Conservation (phyloP, 2,113 vertebrate species). For the Arothron firmamentum region DNA sequence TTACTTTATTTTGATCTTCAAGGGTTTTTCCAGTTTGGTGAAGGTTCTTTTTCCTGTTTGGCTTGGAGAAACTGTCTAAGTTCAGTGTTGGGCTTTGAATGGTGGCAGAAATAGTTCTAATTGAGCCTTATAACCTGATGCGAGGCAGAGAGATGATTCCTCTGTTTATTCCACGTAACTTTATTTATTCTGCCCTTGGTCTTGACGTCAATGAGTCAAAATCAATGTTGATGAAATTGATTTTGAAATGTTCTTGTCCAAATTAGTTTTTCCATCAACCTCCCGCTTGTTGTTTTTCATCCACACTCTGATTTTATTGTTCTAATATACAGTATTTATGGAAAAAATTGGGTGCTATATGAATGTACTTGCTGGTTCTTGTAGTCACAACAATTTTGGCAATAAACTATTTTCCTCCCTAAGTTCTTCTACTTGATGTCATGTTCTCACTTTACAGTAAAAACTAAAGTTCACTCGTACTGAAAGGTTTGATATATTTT, state of each 20-base stretch:
- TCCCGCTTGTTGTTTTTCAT: too few relatives aligned
- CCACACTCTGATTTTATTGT: constrained; percentile 15
- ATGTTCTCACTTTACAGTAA: neutral
- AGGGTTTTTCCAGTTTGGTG: neutral
- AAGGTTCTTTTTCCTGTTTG: neutral
- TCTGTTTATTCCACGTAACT: constrained; percentile 43
- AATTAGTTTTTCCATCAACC: too few relatives aligned
- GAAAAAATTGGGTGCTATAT: constrained; percentile 27
- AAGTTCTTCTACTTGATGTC: neutral
- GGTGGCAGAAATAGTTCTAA: too few relatives aligned
- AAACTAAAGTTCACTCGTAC: neutral
- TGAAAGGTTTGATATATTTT: too few relatives aligned
- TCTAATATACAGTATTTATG: constrained; percentile 18
- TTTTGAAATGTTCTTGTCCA: constrained; percentile 19
- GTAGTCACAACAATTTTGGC: constrained; percentile 42
- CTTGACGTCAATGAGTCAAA: constrained; percentile 14
- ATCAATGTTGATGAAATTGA: constrained; percentile 21
- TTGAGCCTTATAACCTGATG: constrained; percentile 14
- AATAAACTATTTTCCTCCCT: constrained; percentile 59
- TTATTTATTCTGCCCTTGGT: constrained; percentile 67
- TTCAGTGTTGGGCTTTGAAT: neutral
- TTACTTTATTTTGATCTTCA: neutral
- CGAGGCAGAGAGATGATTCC: constrained; percentile 9
- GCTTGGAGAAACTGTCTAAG: neutral
- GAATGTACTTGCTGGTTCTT: constrained; percentile 17